These are phyloP conservation scores for Drosophila littoralis DNA, from an alignment of 1,140 invertebrate species.

Conservation along the genomic window DNA sequence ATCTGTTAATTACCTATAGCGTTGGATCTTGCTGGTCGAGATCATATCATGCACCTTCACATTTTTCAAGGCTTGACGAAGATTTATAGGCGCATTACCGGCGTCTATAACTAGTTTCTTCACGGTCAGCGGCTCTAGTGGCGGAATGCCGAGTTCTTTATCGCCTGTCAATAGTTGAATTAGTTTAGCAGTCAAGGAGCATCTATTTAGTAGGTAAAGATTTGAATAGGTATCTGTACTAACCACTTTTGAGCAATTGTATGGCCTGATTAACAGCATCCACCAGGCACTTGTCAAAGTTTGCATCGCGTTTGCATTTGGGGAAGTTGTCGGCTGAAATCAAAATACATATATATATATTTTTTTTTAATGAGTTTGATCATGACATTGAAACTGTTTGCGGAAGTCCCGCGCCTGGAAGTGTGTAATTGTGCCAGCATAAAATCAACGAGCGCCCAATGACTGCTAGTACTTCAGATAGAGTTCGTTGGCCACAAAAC, in stretches of 20 bases:
- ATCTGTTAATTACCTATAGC: conserved; percentile 66
- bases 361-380: conserved; percentile 37
- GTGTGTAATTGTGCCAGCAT: conserved; percentile 66
- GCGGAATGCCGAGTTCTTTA: conserved; percentile 79
- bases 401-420: conserved; percentile 50
- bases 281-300: conserved; percentile 83
- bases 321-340: conserved; percentile 69
- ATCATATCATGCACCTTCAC: conserved; percentile 86
- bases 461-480: conserved; percentile 26
- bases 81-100: conserved; percentile 84
- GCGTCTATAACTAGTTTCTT: conserved; percentile 82
- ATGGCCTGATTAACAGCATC: conserved; percentile 80
- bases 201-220: not conserved
- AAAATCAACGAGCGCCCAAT: not conserved
- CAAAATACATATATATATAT: conserved; percentile 12
- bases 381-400: conserved; percentile 68
- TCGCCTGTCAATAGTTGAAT: conserved; percentile 71
- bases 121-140: conserved; percentile 80
- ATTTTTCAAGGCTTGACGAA: conserved; percentile 86
- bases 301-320: conserved; percentile 79
- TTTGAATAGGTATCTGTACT: conserved; percentile 16
- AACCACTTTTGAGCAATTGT: conserved; percentile 71
- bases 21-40: conserved; percentile 79
- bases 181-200: conserved; percentile 12
- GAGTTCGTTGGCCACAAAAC: conserved; percentile 79